Evolutionary conservation across 2,888 invertebrate genomes (phyloP), one percentile per base, ranked within the genome.

Genomic region (Phortica okadai): DNA sequence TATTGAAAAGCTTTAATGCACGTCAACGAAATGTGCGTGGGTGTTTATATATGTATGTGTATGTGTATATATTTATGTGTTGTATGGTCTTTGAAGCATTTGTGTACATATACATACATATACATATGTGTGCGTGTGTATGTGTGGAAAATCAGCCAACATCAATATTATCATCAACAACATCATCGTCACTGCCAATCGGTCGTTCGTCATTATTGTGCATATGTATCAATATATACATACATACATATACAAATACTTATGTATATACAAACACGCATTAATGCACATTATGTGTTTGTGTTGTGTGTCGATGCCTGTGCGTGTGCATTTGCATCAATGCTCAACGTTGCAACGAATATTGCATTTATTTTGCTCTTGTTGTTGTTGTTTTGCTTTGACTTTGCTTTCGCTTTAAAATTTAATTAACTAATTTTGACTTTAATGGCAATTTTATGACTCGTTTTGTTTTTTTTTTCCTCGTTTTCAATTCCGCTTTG

Each of bases 331-430:
- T 44, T 16, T 69, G 0, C 33, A 33, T 33, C 33, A 33, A 33
- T 5, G 33, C 33, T 4, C 4, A 33, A n/a, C 44, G 11, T 69
- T 21, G 21, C 21, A 21, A 21, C 21, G 21, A 21, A 50, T 3
- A 50, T 50, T 21, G 67, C 14, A n/a, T 33, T 33, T 78, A 83
- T 82, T 84, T 82, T 80, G 79, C 85, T 78, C 77, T 83, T 82
- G 80, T 33, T 77, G 81, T 78, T 78, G 75, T 77, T 78, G 50
- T 70, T 42, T 66, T 44, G 45, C 45, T 69, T 42, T 50, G 45
- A 21, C 21, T 21, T 44, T 14, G 45, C 44, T 50, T 14, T 6
- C 14, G 50, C 50, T 50, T 50, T 50, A 14, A 8, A 50, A 50
- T 50, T 8, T 14, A 50, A 50, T 50, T 6, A 50, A 50, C 50